Evolutionary conservation across 2,888 invertebrate species (phyloP), one percentile per base, ranked within the genome.

Genomic region (Congeria kusceri): DNA sequence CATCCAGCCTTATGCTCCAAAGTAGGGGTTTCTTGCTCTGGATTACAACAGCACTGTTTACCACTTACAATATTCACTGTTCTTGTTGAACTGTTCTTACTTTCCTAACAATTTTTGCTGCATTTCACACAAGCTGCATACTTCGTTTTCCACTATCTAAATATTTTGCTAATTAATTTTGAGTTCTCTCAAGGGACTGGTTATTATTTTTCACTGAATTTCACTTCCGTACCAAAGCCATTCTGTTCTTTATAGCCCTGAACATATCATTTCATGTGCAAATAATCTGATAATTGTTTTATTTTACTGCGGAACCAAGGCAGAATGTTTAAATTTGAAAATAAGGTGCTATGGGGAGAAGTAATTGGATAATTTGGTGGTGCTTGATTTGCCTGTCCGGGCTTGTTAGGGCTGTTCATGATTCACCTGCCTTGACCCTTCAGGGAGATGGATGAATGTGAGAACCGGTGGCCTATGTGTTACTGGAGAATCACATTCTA

Each of bases 371-470:
- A 70, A 79, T 79, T 71, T 70, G 53, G 44, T 57, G 47, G 57
- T 70, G 61, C 70, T 66, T 64, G 61, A 59, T 25, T 28, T 58
- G 65, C 9, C 9, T 39, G 39, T 39, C 39, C 39, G 9, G n/a
- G 23, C 25, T 44, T 56, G 56, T 58, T 58, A 27, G 56, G 39
- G 58, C 57, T 20, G 23, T 20, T 15, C 53, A n/a, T 53, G 13
- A 53, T 53, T 79, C 79, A 79, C 79, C 79, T 75, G 79, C 70
- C 65, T 67, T 74, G 63, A 71, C 74, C 79, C 71, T 32, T 66
- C 57, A 47, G 62, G 70, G 59, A 58, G 7, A 20, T 25, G 20
- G 49, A 25, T 20, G 25, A 53, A 15, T 53, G 25, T 53, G 53
- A 53, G 39, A 39, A 32, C 32, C 32, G 32, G 32, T 39, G 9